Base-by-base conservation (phyloP, 2,797 vertebrate species). In the Acanthurus tractus region DNA sequence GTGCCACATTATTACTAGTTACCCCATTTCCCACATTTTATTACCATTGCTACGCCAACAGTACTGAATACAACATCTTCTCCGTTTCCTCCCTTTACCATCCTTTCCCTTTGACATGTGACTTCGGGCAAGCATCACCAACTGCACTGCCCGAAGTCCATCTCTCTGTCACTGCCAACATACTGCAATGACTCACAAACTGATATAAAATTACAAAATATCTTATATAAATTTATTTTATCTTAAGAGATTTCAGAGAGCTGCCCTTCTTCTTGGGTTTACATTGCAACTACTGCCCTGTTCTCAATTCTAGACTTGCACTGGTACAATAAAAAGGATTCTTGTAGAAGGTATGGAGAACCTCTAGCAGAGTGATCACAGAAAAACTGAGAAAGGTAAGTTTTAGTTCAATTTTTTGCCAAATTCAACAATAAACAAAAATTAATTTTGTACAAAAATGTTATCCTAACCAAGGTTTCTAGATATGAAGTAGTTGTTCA, bases 21-120 rank as follows among this genome's bases (percentile, higher is more conserved):
- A 83, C 79, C 38, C 74, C 29, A 44, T 85, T 86, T 80, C 59
- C 25, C 64, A 70, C 61, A 73, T 79, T 63, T 63, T 17, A 55
- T 62, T 36, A 18, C 48, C 1, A 44, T 86, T 86, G 61, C 84
- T 46, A 82, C 84, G 82, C 78, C 82, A 82, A 84, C 74, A 36
- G 44, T 74, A 29, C 70, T 74, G 55, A 76, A 72, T 57, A 48
- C 10, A 0, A 53, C 67, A 40, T 9, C 34, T 36, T 68, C 17
- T 61, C 29, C 71, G 6, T 49, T 76, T 74, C 71, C n/a, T 64
- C 25, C 61, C 61, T 22, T 52, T 46, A 44, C 23, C n/a, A 49
- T 70, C 65, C 70, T n/a, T 61, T 76, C 66, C 29, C 9, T 59
- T 67, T 74, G 69, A 75, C 70, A 25, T 42, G 15, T 40, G 57